A percentile compares a stretch with the other conserved stretches of the same genome.
Conservation (phyloP, 1,140 invertebrate species). For the Panagrolaimus sp. region DNA sequence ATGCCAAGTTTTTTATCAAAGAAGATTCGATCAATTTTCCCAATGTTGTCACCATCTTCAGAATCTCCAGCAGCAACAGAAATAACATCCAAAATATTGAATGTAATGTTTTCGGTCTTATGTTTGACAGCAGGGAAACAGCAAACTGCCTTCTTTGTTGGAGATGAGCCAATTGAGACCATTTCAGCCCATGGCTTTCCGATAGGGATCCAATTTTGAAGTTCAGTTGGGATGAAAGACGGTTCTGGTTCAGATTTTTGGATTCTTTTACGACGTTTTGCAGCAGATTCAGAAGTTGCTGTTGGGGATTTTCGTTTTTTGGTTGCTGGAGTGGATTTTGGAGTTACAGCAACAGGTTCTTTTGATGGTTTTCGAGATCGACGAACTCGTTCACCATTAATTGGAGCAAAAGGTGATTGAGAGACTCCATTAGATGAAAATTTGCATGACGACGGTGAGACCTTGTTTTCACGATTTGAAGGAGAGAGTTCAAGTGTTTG, state of each 20-base stretch:
- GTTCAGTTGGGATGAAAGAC: no score
- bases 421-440: no score
- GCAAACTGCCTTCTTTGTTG: neutral
- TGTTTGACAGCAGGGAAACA: neutral
- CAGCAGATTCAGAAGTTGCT: neutral
- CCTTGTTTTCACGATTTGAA: no score
- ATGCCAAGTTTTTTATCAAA: neutral
- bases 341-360: neutral
- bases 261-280: neutral
- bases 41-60: constrained; percentile 1
- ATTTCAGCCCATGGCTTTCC: neutral
- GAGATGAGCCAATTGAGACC: neutral
- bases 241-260: neutral
- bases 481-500: no score
- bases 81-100: neutral
- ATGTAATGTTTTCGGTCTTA: neutral
- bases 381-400: neutral
- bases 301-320: neutral
- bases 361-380: neutral
- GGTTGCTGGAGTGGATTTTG: neutral
- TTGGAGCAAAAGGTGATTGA: no score
- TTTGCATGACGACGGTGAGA: no score
- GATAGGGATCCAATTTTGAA: neutral
- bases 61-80: neutral
- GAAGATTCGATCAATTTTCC: neutral